Percentiles rank a stretch among this genome's conserved stretches.
phyloP scores from a whole-genome alignment of 2,113 vertebrate species.

The Perccottus glenii region DNA sequence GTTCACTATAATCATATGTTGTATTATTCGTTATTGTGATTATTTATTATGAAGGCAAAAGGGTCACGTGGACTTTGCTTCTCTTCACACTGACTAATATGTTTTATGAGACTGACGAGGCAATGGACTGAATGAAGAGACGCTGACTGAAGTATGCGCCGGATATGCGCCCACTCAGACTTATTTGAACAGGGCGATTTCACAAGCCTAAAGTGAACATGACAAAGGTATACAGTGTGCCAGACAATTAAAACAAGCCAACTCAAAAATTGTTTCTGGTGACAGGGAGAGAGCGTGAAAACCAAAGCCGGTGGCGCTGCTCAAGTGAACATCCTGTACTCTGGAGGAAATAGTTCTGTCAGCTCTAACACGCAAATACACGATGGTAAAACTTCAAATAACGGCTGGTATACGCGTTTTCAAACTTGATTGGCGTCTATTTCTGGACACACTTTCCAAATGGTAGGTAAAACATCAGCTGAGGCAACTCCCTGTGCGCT shows the following conservation, averaged over 20 bases:
- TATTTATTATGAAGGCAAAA: too few relatives aligned
- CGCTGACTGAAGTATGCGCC: too few relatives aligned
- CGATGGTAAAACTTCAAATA: neutral
- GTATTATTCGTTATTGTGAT: too few relatives aligned
- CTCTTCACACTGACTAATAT: too few relatives aligned
- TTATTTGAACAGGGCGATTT: too few relatives aligned
- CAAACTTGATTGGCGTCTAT: neutral
- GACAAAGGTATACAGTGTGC: neutral
- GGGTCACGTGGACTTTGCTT: too few relatives aligned
- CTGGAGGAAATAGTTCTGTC: neutral
- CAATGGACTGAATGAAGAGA: too few relatives aligned
- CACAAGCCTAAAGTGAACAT: neutral
- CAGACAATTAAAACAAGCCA: neutral
- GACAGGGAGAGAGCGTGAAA: neutral
- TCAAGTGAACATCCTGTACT: conserved; percentile 32
- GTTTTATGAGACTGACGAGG: too few relatives aligned
- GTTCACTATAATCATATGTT: too few relatives aligned
- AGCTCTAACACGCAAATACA: neutral
- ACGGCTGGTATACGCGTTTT: neutral
- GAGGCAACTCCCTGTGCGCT: conserved; percentile 10
- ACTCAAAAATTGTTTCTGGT: neutral
- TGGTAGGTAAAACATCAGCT: neutral
- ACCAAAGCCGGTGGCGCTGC: neutral
- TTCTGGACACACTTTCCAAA: neutral
- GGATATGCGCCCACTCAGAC: too few relatives aligned